phyloP scores from a whole-genome alignment of 2,113 vertebrate species.

The Upupa epops region DNA sequence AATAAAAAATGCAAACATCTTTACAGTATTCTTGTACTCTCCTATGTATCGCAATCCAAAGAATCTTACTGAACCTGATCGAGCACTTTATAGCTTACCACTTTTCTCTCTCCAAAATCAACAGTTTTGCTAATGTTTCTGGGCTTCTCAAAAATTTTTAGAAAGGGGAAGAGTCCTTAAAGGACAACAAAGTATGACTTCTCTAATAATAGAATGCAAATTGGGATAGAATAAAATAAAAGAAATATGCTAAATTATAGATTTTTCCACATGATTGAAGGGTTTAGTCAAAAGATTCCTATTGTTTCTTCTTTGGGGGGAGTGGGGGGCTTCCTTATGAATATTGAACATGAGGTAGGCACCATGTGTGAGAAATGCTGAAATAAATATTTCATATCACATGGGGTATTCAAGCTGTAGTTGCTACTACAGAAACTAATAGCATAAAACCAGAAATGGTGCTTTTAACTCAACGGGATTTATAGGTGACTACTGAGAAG shows the following conservation, averaged over 20 bases:
- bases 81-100: background rate
- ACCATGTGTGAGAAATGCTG: background rate
- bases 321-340: background rate
- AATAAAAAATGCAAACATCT: background rate
- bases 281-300: background rate
- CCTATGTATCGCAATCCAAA: background rate
- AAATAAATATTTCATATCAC: background rate
- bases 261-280: background rate
- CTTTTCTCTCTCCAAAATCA: background rate
- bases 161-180: background rate
- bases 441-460: background rate
- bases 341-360: background rate
- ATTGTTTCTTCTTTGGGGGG: background rate
- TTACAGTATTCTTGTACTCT: background rate
- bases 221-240: background rate
- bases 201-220: background rate
- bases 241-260: background rate
- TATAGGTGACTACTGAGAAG: background rate
- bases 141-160: background rate
- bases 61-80: background rate
- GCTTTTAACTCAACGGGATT: background rate
- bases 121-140: background rate
- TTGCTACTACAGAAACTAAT: background rate
- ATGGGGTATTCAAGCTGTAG: rapidly evolving
- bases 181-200: rapidly evolving